Percentiles rank a stretch among this genome's conserved stretches.
These are phyloP conservation scores for Prionailurus bengalensis DNA, from an alignment of 2,113 vertebrate species.

Conservation along the genomic window DNA sequence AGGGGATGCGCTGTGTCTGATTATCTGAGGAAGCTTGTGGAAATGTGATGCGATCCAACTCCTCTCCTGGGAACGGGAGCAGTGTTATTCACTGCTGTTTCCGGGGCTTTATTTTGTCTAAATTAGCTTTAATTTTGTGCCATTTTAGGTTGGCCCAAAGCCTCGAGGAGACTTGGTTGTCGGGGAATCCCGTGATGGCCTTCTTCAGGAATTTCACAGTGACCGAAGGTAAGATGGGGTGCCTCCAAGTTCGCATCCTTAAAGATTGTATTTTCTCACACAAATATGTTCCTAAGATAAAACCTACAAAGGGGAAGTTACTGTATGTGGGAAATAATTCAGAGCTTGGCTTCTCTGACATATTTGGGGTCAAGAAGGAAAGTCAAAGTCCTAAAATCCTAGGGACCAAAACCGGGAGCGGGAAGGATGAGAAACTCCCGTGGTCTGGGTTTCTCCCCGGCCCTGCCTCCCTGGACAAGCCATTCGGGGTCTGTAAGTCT, in stretches of 20 bases:
- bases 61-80: neutral
- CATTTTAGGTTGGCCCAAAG: slow-evolving; percentile 80
- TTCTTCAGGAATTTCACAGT: slow-evolving; percentile 77
- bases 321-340: rapidly evolving
- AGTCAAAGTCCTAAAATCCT: neutral
- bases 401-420: rapidly evolving
- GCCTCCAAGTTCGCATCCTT: neutral
- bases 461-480: neutral
- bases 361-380: neutral
- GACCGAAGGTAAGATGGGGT: slow-evolving; percentile 71
- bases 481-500: rapidly evolving
- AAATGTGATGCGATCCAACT: neutral
- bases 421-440: neutral
- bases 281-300: neutral
- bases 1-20: neutral
- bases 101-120: neutral
- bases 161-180: slow-evolving; percentile 63
- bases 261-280: neutral
- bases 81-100: neutral
- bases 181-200: neutral
- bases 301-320: neutral
- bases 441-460: no score
- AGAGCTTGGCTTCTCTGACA: neutral
- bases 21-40: neutral
- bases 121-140: slow-evolving; percentile 56